A percentile compares a stretch with the other conserved stretches of the same genome.
These are phyloP conservation scores for Drepanosiphum platanoidis DNA, from an alignment of 2,888 invertebrate species.

Conservation along the genomic window DNA sequence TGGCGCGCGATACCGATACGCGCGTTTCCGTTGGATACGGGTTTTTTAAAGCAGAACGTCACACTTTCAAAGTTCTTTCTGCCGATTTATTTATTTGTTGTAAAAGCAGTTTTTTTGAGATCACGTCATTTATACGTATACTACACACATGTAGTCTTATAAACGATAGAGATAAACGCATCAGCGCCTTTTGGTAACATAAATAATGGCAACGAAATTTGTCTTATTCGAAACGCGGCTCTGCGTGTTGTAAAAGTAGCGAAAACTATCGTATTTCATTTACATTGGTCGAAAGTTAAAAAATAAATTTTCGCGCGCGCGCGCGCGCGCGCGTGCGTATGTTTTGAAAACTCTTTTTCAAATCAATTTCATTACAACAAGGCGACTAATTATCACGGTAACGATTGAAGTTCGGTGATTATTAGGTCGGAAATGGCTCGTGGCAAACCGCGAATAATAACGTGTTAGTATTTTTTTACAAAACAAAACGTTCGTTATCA, in stretches of 20 bases:
- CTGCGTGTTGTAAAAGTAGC: neutral
- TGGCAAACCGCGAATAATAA: neutral
- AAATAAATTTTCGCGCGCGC: neutral
- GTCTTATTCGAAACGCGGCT: neutral
- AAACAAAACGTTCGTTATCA: neutral
- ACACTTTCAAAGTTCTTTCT: neutral
- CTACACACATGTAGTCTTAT: neutral
- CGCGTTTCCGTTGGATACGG: neutral
- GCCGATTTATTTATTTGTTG: neutral
- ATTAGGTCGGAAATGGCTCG: neutral
- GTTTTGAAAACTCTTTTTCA: neutral
- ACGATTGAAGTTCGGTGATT: neutral
- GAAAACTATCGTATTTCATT: neutral
- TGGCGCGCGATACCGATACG: neutral
- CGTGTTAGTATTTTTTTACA: neutral
- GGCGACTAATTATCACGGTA: neutral
- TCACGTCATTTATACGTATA: neutral
- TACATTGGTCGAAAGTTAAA: neutral
- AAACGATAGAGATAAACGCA: constrained; percentile 20
- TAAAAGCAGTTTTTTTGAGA: neutral
- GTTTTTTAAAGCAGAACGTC: neutral
- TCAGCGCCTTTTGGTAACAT: neutral
- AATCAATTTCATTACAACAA: neutral
- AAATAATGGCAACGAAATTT: constrained; percentile 8
- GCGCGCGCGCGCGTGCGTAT: neutral